Conservation (phyloP, 2,113 vertebrate genomes). For the Xyliphius kryptos region DNA sequence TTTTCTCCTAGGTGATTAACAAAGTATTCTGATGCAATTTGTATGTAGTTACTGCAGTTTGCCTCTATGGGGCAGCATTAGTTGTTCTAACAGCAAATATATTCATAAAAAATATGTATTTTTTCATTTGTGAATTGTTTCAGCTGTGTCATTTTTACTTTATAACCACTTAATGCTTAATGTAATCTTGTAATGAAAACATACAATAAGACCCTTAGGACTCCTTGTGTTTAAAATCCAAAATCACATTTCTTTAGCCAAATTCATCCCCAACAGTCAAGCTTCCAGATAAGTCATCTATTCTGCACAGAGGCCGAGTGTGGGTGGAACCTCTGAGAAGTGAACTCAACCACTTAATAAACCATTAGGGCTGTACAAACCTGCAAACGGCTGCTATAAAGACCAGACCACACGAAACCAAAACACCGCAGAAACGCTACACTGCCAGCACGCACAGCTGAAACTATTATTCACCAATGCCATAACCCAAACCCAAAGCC, state of each 20-base stretch:
- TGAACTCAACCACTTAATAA: slow-evolving; percentile 27
- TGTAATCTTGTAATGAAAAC: too few relatives aligned
- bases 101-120: too few relatives aligned
- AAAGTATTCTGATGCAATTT: too few relatives aligned
- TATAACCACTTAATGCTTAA: too few relatives aligned
- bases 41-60: too few relatives aligned
- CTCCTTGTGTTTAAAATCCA: too few relatives aligned
- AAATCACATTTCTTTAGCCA: slow-evolving; percentile 7
- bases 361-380: slow-evolving; percentile 10
- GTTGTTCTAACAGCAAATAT: too few relatives aligned
- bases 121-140: too few relatives aligned
- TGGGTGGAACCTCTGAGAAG: slow-evolving; percentile 19
- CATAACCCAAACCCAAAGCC: background rate
- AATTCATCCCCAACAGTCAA: slow-evolving; percentile 12
- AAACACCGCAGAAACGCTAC: slow-evolving; percentile 12
- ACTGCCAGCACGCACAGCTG: background rate
- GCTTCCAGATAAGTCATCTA: background rate
- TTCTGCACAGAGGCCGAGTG: slow-evolving; percentile 5
- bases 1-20: too few relatives aligned
- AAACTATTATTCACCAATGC: slow-evolving; percentile 13
- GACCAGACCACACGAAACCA: slow-evolving; percentile 21
- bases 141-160: too few relatives aligned
- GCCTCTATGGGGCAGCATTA: too few relatives aligned
- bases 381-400: slow-evolving; percentile 4
- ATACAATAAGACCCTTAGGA: too few relatives aligned